Evolutionary conservation across 2,797 vertebrate genomes (phyloP).

Genomic region (Astyanax mexicanus): DNA sequence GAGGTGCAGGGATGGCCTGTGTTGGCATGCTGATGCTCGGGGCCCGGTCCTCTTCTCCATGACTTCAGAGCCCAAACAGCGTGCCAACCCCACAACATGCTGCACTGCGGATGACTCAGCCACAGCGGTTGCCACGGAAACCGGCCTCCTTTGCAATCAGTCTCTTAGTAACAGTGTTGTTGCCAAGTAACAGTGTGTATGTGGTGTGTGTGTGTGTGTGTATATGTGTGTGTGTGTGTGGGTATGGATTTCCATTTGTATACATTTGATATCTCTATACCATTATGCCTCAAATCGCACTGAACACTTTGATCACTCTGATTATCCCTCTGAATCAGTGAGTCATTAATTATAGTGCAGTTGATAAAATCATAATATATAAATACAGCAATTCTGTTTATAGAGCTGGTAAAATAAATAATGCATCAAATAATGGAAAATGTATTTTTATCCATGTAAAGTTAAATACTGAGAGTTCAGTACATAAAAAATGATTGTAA

Average conservation of each 20-base stretch:
- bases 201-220: conserved; percentile 40
- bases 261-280: conserved; percentile 30
- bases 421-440: no score
- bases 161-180: conserved; percentile 89
- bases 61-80: conserved; percentile 29
- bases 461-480: no score
- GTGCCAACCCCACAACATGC: conserved; percentile 53
- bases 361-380: background rate
- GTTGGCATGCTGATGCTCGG: conserved; percentile 27
- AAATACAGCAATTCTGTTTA: background rate
- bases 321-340: background rate
- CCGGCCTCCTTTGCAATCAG: conserved; percentile 85
- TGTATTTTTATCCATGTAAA: no score
- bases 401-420: no score
- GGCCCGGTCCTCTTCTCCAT: conserved; percentile 2
- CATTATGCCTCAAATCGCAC: conserved; percentile 34
- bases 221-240: conserved; percentile 43
- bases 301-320: conserved; percentile 19
- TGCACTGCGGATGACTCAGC: conserved; percentile 86
- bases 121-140: conserved; percentile 86
- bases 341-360: conserved; percentile 5
- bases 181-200: conserved; percentile 78
- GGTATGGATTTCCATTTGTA: conserved; percentile 51
- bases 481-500: no score
- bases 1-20: background rate